phyloP scores from a whole-genome alignment of 2,113 vertebrate species.

The Lepisosteus oculatus region DNA sequence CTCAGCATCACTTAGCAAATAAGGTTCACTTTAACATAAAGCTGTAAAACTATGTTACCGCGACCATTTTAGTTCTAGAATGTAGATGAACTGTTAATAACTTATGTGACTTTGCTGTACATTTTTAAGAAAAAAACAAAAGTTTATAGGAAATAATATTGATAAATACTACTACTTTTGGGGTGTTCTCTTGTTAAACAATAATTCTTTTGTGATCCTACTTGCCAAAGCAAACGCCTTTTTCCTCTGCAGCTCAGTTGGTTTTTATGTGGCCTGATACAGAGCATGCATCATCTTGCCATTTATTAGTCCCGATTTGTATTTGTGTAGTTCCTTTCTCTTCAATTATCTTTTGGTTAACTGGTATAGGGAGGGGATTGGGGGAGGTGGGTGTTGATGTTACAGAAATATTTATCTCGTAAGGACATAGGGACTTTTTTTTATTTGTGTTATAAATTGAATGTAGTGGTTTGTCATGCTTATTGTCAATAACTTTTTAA shows the following conservation, averaged over 20 bases:
- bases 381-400: constrained; percentile 43
- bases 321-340: constrained; percentile 3
- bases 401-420: constrained; percentile 71
- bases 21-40: constrained; percentile 69
- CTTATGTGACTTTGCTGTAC: constrained; percentile 53
- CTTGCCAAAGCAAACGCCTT: constrained; percentile 92
- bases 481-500: constrained; percentile 57
- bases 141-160: constrained; percentile 53
- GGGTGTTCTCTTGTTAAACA: constrained; percentile 60
- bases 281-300: constrained; percentile 45
- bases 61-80: constrained; percentile 77
- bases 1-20: constrained; percentile 88
- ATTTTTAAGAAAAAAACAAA: constrained; percentile 48
- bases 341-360: not conserved
- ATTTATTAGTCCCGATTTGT: constrained; percentile 50
- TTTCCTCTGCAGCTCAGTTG: constrained; percentile 66
- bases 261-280: constrained; percentile 60
- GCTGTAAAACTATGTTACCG: constrained; percentile 75
- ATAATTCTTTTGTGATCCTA: constrained; percentile 65
- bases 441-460: constrained; percentile 73
- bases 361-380: not conserved
- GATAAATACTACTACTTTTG: constrained; percentile 66
- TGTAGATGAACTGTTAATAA: constrained; percentile 73
- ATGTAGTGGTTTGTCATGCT: constrained; percentile 78
- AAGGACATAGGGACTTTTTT: constrained; percentile 59